Evolutionary conservation across 2,888 invertebrate genomes (phyloP), one percentile per base, ranked within the genome.

Genomic region (Habroteleia sp.): DNA sequence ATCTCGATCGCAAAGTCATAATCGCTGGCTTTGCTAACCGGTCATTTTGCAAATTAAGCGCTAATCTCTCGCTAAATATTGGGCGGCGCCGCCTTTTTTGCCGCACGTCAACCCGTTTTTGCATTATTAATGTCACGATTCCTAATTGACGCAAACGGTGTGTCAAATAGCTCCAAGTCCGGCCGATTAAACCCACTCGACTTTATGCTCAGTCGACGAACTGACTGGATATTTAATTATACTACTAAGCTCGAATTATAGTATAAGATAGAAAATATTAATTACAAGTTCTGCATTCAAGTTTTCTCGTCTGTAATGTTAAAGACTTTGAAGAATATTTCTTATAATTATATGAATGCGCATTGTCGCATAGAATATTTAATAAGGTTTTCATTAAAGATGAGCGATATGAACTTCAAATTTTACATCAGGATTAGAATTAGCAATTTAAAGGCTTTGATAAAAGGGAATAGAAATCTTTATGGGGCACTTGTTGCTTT

Each of bases 71-170:
- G 48, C 39, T 75, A 62, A 75, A 71, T 60, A 54, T 75, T 74
- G 52, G 58, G 58, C 63, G 65, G 25, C 44, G 14, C 31, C 11
- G 6, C 5, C 6, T 33, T 60, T 58, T 41, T 75, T 58, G 11
- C 27, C 17, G 2, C 42, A 27, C 60, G 48, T 52, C 46, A 33
- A 20, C 11, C 41, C 56, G 44, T 44, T 62, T 46, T 48, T 46
- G 65, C 58, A 69, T 75, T 69, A 75, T 71, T 71, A 60, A 60
- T 75, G 74, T 75, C 69, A 60, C 74, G 69, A 65, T 52, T 58
- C 56, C 20, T 44, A 48, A 69, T 44, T 37, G 35, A 58, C 31
- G 42, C 63, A 42, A 63, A 69, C 56, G 37, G 29, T 35, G 31
- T 48, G 58, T 29, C 58, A 35, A 62, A 50, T 33, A 48, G 33